Base-by-base conservation (phyloP, 2,888 invertebrate genomes). In the Tromatobia lineatoria region DNA sequence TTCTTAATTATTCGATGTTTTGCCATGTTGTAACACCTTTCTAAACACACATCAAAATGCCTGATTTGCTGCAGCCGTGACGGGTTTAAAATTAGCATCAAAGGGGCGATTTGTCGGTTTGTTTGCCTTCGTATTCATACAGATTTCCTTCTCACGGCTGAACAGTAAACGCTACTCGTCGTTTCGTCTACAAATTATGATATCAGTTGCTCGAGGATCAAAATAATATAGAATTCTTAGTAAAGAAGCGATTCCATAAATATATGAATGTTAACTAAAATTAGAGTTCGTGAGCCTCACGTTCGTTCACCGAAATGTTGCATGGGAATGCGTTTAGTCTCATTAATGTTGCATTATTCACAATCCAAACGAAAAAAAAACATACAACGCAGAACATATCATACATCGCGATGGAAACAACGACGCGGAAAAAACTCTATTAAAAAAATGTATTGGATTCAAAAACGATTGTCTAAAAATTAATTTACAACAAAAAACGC, bases 281-380 rank as follows among this genome's bases (percentile, higher is more conserved):
- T 47, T 11, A n/a, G 7, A 67, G 47, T 42, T 23, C 29, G 29
- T 77, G 20, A 57, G 45, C 29, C 38, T 0, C 13, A 20, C 11
- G 3, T 71, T 73, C 7, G 42, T 38, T 66, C 15, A 23, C 23
- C 50, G 42, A 86, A 84, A 82, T 85, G 85, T 50, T 91, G 92
- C 92, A 92, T 92, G 92, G 85, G 92, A 92, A 92, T 92, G 92
- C 87, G 88, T 89, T 91, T 89, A 83, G 61, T 87, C 79, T 71
- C 69, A 74, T 88, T 73, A 80, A 87, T 85, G 88, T 87, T 77
- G 77, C 59, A 57, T 29, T 69, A 34, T 29, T 69, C 11, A 69
- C 47, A 29, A 61, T 34, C n/a, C 18, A 61, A 74, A 34, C 25
- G 13, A 57, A 42, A 45, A 45, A 7, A 50, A n/a, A 34, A 25